Evolutionary conservation across 64 coral and sea anemone genomes (phyloP), one percentile per base, ranked within the genome.

Genomic region (Stylophora pistillata): DNA sequence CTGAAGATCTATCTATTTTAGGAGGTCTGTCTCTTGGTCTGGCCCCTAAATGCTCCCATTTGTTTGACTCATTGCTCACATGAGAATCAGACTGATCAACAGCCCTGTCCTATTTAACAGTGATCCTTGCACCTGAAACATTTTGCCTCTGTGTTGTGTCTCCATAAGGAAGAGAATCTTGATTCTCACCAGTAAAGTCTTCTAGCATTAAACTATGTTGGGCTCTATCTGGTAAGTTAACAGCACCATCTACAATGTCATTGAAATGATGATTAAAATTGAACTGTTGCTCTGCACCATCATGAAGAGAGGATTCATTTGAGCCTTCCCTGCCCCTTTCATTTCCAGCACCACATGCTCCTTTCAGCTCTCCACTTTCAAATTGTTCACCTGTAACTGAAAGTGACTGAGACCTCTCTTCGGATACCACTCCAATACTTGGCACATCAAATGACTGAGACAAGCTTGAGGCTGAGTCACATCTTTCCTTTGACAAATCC

Each of bases 1-100:
- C 21, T 23, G 17, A 14, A 15, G 17, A 4, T 12, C 10, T 37
- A 4, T 26, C 2, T 57, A 2, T 5, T 27, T 32, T 79, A 56
- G 0, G 31, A n/a, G 17, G 30, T 1, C 28, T 13, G 13, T 70
- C 64, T 25, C 65, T 84, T n/a, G 80, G 80, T 68, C 80, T 64
- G 15, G 80, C 80, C 25, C 80, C 80, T 14, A 27, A 34, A 28
- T 37, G 80, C 26, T 70, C 62, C 62, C 62, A 84, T 68, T 28
- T 11, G 3, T 68, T 68, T 68, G 64, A 68, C 23, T 68, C 21
- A 26, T 10, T 68, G 64, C 64, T 68, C 37, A 47, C 37, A 68
- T 68, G 21, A 68, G 25, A 23, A 21, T 12, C 64, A 21, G 23
- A 68, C 4, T n/a, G 64, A 26, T 68, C 64, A 6, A n/a, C 21